phyloP scores from a whole-genome alignment of 1,140 invertebrate genomes.

The Caenorhabditis remanei region DNA sequence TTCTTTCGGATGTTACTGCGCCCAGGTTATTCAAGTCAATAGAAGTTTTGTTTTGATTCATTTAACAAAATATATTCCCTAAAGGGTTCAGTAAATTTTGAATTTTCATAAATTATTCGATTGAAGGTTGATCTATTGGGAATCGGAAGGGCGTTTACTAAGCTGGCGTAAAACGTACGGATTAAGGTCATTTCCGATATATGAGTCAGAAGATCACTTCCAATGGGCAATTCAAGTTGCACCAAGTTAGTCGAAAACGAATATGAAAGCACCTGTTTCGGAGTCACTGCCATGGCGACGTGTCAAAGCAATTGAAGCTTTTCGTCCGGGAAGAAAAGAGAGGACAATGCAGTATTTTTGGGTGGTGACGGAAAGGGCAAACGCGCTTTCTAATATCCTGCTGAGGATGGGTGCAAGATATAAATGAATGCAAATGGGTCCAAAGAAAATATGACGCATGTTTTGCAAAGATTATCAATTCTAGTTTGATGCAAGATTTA shows the following conservation, averaged over 20 bases:
- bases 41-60: background rate
- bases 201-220: background rate
- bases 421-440: background rate
- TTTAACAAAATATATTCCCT: background rate
- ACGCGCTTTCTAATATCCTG: background rate
- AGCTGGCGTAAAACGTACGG: background rate
- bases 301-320: background rate
- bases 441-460: background rate
- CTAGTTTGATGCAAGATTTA: too few relatives aligned
- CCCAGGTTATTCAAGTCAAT: background rate
- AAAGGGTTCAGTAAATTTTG: too few relatives aligned
- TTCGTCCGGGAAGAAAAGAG: background rate
- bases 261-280: background rate
- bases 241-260: background rate
- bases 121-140: background rate
- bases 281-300: conserved; percentile 38
- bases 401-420: background rate
- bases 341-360: background rate
- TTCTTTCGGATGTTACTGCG: background rate
- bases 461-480: too few relatives aligned
- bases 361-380: background rate
- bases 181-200: conserved; percentile 31
- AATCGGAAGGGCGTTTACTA: background rate
- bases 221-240: background rate
- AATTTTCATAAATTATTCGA: background rate